Evolutionary conservation across 2,888 invertebrate species (phyloP).

Genomic region (Mimachlamys varia): DNA sequence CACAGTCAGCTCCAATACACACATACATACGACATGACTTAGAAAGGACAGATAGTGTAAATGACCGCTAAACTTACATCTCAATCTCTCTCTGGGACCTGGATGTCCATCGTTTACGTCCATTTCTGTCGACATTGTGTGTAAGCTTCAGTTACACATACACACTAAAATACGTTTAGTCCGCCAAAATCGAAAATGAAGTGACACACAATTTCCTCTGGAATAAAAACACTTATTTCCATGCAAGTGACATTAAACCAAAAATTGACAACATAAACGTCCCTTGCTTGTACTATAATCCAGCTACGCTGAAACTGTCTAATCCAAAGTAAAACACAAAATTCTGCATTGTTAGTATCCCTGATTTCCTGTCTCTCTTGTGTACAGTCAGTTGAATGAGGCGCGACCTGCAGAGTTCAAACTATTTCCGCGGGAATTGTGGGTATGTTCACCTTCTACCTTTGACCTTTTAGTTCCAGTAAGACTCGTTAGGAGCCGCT

Average conservation of each 20-base stretch:
- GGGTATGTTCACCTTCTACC: conserved; percentile 61
- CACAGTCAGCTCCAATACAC: not conserved
- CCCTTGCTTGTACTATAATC: not conserved
- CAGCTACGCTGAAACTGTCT: not conserved
- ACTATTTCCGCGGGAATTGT: conserved; percentile 69
- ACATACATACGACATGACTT: not conserved
- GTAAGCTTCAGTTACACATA: not conserved
- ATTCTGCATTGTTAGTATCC: conserved; percentile 25
- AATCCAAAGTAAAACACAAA: not conserved
- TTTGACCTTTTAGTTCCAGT: conserved; percentile 42
- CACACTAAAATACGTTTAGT: conserved; percentile 1
- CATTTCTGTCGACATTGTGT: conserved; percentile 9
- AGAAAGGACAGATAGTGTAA: not conserved
- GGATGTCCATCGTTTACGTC: not conserved
- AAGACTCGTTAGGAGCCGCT: conserved; percentile 47
- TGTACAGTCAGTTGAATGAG: conserved; percentile 52
- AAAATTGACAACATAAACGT: conserved; percentile 20
- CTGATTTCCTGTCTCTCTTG: not conserved
- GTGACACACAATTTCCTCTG: not conserved
- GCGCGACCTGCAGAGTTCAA: conserved; percentile 54
- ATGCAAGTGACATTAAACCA: conserved; percentile 4
- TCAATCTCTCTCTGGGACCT: not conserved
- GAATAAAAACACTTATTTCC: not conserved
- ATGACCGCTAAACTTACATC: not conserved
- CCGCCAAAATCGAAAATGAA: conserved; percentile 36